Evolutionary conservation across 1,140 invertebrate species (phyloP).

Genomic region (Caenorhabditis latens): DNA sequence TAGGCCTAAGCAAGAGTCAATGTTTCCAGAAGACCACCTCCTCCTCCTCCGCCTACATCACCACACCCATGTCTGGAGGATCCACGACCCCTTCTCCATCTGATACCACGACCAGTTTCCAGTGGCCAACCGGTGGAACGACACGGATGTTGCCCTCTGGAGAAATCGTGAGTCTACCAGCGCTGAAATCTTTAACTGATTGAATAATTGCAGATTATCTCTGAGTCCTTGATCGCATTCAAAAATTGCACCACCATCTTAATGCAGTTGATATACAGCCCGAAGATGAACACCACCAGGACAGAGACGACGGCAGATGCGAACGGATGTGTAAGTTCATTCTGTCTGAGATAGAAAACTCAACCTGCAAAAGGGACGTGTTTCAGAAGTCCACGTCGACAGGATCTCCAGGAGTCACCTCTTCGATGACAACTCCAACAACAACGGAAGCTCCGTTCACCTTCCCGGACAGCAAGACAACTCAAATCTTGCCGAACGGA

Average conservation of each 20-base stretch:
- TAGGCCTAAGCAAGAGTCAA: too few relatives aligned
- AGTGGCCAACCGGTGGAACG: conserved; percentile 25
- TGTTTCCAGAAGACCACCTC: neutral
- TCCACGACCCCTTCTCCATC: neutral
- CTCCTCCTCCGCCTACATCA: neutral
- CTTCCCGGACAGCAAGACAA: neutral
- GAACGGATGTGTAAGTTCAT: conserved; percentile 23
- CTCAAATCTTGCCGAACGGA: neutral
- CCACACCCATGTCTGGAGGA: neutral
- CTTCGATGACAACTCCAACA: too few relatives aligned
- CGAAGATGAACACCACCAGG: neutral
- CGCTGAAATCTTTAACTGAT: neutral
- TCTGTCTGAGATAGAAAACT: too few relatives aligned
- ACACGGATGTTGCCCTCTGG: neutral
- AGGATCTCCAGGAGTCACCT: neutral
- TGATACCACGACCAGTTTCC: neutral
- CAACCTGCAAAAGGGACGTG: too few relatives aligned
- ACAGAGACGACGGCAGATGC: conserved; percentile 10
- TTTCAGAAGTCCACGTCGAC: neutral
- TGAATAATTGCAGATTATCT: conserved; percentile 1
- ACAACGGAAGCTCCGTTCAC: too few relatives aligned
- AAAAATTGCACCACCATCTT: conserved; percentile 9
- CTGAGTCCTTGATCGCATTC: conserved; percentile 8
- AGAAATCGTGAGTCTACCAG: neutral
- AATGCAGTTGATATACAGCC: conserved; percentile 17